These are phyloP conservation scores for Troides helena DNA, from an alignment of 2,888 invertebrate genomes.

Conservation along the genomic window DNA sequence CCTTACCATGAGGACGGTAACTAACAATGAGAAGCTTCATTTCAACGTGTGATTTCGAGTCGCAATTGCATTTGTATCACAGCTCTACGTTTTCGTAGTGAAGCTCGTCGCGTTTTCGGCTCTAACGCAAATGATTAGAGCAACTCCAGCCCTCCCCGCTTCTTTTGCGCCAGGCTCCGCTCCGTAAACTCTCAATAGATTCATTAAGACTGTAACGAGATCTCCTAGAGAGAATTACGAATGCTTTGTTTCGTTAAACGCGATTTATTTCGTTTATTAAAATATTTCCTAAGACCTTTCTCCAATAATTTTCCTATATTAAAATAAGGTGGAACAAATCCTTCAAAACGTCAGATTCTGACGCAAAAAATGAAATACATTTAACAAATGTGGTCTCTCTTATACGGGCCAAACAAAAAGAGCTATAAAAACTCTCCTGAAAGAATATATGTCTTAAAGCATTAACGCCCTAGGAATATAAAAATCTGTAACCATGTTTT, in stretches of 20 bases:
- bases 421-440: no score
- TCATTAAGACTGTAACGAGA: conserved; percentile 79
- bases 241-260: conserved; percentile 74
- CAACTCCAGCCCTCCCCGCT: conserved; percentile 59
- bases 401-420: no score
- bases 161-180: conserved; percentile 66
- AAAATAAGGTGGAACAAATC: not conserved
- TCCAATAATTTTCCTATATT: conserved; percentile 7
- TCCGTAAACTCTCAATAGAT: conserved; percentile 76
- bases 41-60: conserved; percentile 46
- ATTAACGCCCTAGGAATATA: no score
- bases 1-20: not conserved
- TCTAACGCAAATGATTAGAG: conserved; percentile 71
- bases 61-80: conserved; percentile 16
- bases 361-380: not conserved
- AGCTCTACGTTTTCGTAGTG: conserved; percentile 51
- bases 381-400: no score
- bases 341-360: not conserved
- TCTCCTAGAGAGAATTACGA: conserved; percentile 71
- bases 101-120: conserved; percentile 42
- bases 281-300: conserved; percentile 45
- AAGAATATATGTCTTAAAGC: not conserved
- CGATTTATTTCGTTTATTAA: conserved; percentile 70
- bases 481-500: no score
- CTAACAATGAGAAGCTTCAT: conserved; percentile 31